Percentiles rank a stretch among this genome's conserved stretches.
Conservation (phyloP, 2,113 vertebrate species). For the Pteropus alecto region DNA sequence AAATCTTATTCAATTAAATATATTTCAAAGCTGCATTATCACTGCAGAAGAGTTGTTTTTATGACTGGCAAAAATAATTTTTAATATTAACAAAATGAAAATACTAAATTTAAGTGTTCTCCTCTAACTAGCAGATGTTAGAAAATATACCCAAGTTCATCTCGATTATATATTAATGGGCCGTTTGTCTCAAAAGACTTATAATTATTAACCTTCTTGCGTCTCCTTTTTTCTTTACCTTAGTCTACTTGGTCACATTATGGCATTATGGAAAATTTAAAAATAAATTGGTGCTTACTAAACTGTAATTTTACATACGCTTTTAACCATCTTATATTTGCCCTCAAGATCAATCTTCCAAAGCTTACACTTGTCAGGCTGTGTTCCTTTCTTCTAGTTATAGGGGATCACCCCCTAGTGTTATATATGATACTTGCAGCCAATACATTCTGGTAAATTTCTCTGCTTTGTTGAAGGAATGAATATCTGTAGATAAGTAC, state of each 20-base stretch:
- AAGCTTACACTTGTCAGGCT: not conserved
- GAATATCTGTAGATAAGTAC: not conserved
- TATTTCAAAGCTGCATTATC: not conserved
- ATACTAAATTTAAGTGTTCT: not conserved
- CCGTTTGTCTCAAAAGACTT: not conserved
- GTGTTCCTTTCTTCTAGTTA: not conserved
- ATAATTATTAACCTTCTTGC: not conserved
- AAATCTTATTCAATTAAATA: not conserved
- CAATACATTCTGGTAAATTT: not conserved
- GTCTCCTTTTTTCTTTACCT: not conserved
- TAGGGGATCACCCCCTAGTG: constrained; percentile 7
- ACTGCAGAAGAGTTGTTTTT: not conserved
- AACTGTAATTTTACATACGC: not conserved
- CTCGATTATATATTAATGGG: not conserved
- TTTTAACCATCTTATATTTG: not conserved
- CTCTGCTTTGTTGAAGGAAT: not conserved
- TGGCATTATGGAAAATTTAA: not conserved
- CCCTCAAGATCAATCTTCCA: not conserved
- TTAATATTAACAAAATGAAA: constrained; percentile 23
- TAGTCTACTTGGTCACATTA: not conserved
- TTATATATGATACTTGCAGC: not conserved
- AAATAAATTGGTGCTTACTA: not conserved
- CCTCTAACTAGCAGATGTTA: not conserved
- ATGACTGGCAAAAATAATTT: not conserved
- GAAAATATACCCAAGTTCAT: constrained; percentile 13